phyloP scores from a whole-genome alignment of 2,113 vertebrate genomes.

The Cyphomyrus plagiostoma region DNA sequence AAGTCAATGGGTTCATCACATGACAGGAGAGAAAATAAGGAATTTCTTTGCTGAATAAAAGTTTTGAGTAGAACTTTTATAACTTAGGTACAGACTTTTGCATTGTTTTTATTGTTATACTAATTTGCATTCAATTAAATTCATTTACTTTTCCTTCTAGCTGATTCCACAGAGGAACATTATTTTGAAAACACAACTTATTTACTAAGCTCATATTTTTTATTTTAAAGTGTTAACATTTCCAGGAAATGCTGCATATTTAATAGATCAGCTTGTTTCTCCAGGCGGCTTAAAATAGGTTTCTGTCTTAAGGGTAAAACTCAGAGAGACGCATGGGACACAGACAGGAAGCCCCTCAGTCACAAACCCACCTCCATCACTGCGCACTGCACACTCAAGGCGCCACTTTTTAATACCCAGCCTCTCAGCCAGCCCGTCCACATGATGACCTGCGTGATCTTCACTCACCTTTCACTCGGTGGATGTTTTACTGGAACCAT shows the following conservation, averaged over 20 bases:
- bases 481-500: not conserved
- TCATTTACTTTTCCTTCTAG: not conserved
- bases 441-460: not conserved
- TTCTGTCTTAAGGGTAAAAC: not conserved
- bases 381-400: not conserved
- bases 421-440: not conserved
- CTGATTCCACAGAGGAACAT: slow-evolving; percentile 2
- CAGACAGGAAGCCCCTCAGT: not conserved
- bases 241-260: not conserved
- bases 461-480: not conserved
- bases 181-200: not conserved
- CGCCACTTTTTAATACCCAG: not conserved
- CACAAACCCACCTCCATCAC: not conserved
- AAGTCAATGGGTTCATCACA: not conserved
- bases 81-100: not conserved
- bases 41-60: not conserved
- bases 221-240: not conserved
- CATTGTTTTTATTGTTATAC: not conserved
- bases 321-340: not conserved
- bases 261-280: not conserved
- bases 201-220: not conserved
- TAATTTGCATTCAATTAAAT: slow-evolving; percentile 2
- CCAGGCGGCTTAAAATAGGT: not conserved
- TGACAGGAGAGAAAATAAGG: not conserved
- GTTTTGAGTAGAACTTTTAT: not conserved